Evolutionary conservation across 2,888 invertebrate genomes (phyloP).

Genomic region (Nycteola revayana): DNA sequence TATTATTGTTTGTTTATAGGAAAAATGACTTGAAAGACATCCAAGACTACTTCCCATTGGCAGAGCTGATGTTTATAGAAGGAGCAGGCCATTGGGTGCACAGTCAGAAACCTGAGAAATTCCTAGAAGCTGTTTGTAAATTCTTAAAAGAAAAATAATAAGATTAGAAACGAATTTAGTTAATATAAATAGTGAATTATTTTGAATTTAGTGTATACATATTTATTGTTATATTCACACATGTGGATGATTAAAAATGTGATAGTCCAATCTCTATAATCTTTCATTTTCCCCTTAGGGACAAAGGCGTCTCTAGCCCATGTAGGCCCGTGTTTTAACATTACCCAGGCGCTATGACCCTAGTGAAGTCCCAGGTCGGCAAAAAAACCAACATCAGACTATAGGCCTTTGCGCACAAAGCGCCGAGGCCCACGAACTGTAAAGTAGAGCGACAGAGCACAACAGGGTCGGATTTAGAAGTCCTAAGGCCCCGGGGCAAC

Average conservation of each 20-base stretch:
- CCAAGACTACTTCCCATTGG: constrained; percentile 86
- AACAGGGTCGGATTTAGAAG: too few species aligned
- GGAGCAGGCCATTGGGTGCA: constrained; percentile 98
- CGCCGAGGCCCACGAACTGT: too few species aligned
- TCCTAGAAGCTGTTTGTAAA: constrained; percentile 83
- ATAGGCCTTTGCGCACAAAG: too few species aligned
- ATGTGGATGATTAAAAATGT: constrained; percentile 18
- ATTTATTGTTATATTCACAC: constrained; percentile 22
- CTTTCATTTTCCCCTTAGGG: too few species aligned
- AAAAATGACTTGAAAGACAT: constrained; percentile 84
- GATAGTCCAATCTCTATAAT: constrained; percentile 12
- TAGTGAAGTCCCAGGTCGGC: too few species aligned
- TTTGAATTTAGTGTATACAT: constrained; percentile 10
- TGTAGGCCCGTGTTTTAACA: too few species aligned
- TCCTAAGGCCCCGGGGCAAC: too few species aligned
- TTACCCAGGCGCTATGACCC: too few species aligned
- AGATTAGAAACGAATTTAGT: not conserved
- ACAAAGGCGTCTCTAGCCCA: too few species aligned
- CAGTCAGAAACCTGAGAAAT: constrained; percentile 92
- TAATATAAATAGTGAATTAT: too few species aligned
- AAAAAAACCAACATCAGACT: too few species aligned
- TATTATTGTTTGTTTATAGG: constrained; percentile 53
- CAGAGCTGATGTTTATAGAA: constrained; percentile 85
- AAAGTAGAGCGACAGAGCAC: too few species aligned
- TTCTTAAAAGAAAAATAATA: constrained; percentile 82